Base-by-base conservation (phyloP, 2,888 invertebrate genomes). In the Eupithecia dodoneata region DNA sequence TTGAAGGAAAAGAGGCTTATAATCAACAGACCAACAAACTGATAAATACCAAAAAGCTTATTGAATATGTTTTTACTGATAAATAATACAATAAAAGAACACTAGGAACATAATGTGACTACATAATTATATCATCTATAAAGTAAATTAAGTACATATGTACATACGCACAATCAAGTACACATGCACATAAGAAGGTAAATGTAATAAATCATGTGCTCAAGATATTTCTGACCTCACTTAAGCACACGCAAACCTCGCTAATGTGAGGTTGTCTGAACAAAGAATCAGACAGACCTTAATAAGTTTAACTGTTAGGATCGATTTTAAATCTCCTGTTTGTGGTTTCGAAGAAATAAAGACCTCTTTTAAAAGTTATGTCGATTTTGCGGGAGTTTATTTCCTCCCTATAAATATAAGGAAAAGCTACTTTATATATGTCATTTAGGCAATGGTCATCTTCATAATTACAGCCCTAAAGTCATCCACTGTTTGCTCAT, bases 171-270 rank as follows among this genome's bases (percentile, higher is more conserved):
- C 30, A 30, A 30, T 30, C 30, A 30, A 30, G 30, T 30, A 30
- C 30, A 30, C 52, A 52, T 52, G 63, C 15, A 66, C 41, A 41
- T n/a, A 41, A 41, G 67, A n/a, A 9, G 45, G 67, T 69, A 69
- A 67, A 45, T 45, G 67, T 3, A 45, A 45, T 69, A 6, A 67
- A 15, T 44, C 15, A 67, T 44, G 67, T 67, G 9, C 47, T 12
- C 47, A 18, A 4, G 18, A 18, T 42, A 65, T 41, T 65, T 13
- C 69, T 69, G 70, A 70, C 71, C 55, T 71, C 71, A 71, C 71
- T 71, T 71, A 71, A n/a, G 9, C 71, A 42, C 71, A 71, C 71
- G 71, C 71, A n/a, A 71, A n/a, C 49, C 9, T 52, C 71, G 18
- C 49, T 52, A 71, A 71, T 52, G 42, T 47, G 52, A 72, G 72